Percentiles rank a stretch among this genome's conserved stretches.
Conservation (phyloP, 2,888 invertebrate genomes). For the Epinotia bilunana region DNA sequence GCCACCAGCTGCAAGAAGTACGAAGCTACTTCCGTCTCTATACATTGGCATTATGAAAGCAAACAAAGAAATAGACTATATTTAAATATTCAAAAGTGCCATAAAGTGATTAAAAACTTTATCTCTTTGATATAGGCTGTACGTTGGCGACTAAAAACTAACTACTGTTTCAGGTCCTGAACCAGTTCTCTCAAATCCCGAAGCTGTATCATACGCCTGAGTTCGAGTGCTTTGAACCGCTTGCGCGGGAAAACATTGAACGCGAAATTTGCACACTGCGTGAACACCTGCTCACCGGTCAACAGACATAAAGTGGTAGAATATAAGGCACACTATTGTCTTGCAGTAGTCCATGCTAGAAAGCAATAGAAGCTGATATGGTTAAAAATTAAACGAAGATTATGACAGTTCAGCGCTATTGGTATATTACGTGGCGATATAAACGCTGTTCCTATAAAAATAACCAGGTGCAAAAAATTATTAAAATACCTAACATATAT, state of each 20-base stretch:
- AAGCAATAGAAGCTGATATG: slow-evolving; percentile 1
- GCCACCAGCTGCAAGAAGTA: too few relatives aligned
- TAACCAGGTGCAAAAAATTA: background rate
- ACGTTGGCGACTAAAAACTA: too few relatives aligned
- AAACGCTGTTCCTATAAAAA: background rate
- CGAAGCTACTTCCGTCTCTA: too few relatives aligned
- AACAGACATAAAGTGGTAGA: slow-evolving; percentile 55
- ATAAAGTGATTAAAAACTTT: too few relatives aligned
- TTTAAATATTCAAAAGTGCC: too few relatives aligned
- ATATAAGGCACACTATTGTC: slow-evolving; percentile 1
- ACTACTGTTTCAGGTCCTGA: slow-evolving; percentile 63
- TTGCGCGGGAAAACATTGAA: slow-evolving; percentile 74
- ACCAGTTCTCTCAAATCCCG: slow-evolving; percentile 72
- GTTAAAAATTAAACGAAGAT: background rate
- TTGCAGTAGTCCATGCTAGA: slow-evolving; percentile 17
- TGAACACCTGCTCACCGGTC: slow-evolving; percentile 64
- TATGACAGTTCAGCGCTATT: background rate
- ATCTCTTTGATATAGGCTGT: too few relatives aligned
- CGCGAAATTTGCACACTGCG: slow-evolving; percentile 69
- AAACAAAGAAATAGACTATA: too few relatives aligned
- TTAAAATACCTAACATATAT: background rate
- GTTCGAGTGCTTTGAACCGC: slow-evolving; percentile 69
- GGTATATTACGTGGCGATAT: slow-evolving; percentile 1
- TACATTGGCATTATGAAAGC: too few relatives aligned
- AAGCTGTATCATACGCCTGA: slow-evolving; percentile 73